Evolutionary conservation across 1,140 invertebrate species (phyloP).

Genomic region (Sarcophaga peregrina): DNA sequence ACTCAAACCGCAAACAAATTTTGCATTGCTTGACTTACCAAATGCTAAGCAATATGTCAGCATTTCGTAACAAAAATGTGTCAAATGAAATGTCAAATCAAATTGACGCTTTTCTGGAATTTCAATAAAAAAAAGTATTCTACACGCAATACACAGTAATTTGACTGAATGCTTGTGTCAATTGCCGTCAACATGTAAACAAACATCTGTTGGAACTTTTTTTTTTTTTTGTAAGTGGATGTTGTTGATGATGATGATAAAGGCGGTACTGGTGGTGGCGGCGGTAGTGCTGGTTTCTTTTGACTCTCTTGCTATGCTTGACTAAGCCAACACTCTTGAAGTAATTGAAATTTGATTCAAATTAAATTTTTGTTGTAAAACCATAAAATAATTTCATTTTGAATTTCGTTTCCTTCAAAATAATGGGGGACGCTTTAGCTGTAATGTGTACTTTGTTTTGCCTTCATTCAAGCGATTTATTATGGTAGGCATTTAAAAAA

Average conservation of each 20-base stretch:
- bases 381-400: background rate
- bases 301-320: too few species aligned
- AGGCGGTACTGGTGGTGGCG: background rate
- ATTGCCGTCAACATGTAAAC: background rate
- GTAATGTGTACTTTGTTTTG: background rate
- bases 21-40: background rate
- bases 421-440: background rate
- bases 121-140: background rate
- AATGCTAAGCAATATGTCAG: background rate
- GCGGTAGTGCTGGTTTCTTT: too few species aligned
- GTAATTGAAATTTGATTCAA: too few species aligned
- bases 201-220: too few species aligned
- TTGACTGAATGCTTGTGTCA: background rate
- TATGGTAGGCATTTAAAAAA: background rate
- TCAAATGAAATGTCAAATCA: background rate
- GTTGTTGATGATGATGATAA: background rate
- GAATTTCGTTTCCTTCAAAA: background rate
- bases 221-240: too few species aligned
- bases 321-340: too few species aligned
- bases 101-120: background rate
- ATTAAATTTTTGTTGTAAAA: too few species aligned
- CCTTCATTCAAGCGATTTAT: background rate
- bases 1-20: background rate
- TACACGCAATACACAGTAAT: background rate
- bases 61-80: background rate